phyloP scores from a whole-genome alignment of 2,888 invertebrate species.

The Blastobasis lacticolella region DNA sequence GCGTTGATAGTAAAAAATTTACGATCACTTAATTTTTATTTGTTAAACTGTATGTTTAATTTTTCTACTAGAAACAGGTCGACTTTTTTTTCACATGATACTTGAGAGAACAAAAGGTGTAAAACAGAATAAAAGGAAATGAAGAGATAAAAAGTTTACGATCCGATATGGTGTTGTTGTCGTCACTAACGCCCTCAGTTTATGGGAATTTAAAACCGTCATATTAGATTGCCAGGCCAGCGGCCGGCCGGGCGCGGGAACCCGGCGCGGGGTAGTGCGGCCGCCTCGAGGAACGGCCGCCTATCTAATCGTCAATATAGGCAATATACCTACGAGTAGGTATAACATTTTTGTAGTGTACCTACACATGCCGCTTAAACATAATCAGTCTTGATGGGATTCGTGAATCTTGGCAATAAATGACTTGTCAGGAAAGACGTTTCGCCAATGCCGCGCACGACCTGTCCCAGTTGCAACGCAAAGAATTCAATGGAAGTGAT shows the following conservation, averaged over 20 bases:
- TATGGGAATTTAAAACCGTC: conserved; percentile 52
- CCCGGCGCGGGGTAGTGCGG: too few species aligned
- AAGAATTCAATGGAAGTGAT: too few species aligned
- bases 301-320: too few species aligned
- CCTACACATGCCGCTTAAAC: too few species aligned
- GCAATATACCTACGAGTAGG: too few species aligned
- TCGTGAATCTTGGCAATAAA: too few species aligned
- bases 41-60: conserved; percentile 1
- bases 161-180: conserved; percentile 51
- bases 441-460: too few species aligned
- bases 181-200: conserved; percentile 37
- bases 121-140: conserved; percentile 49
- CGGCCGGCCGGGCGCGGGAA: conserved; percentile 10
- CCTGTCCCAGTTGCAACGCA: too few species aligned
- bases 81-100: conserved; percentile 1
- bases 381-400: too few species aligned
- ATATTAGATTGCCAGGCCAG: conserved; percentile 33
- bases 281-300: too few species aligned
- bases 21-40: conserved; percentile 21
- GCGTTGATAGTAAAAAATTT: conserved; percentile 17
- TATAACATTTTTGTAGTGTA: too few species aligned
- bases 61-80: conserved; percentile 7
- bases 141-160: conserved; percentile 68
- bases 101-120: conserved; percentile 38
- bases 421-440: too few species aligned